Evolutionary conservation across 2,888 invertebrate species (phyloP), one percentile per base, ranked within the genome.

Genomic region (Dryomyza anilis): DNA sequence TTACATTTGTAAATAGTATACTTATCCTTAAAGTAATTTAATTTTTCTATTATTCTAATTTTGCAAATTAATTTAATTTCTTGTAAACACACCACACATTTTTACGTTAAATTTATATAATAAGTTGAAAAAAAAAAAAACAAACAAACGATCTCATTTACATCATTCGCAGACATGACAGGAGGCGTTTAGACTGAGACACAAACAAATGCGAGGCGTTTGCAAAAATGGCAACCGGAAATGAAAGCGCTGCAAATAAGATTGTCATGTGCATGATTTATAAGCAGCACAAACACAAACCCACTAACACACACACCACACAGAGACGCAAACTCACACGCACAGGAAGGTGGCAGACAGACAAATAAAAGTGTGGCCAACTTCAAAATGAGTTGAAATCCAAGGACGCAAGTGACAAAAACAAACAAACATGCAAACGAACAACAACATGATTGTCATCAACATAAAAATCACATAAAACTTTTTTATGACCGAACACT

Each of bases 241-340:
- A 45, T 36, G n/a, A 53, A 64, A 59, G 61, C 39, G 39, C 29
- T 61, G 55, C 39, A 66, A 66, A 66, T 43, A 56, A 39, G 25
- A 45, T 57, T 29, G 45, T n/a, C 36, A 25, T 60, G 61, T 57
- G 48, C 50, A 61, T 67, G 60, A 67, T 67, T 67, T 67, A 53
- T 53, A 39, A 43, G 58, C 55, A 45, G 27, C 55, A 61, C 52
- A 48, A 27, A 27, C 33, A 48, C 23, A 55, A 30, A 52, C 29
- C 55, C 25, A 55, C 16, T 36, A 36, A 16, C n/a, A 56, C 48
- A 25, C 59, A 64, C 36, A 63, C 33, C 36, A 63, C 33, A 1
- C 19, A 58, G 16, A 57, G 7, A 25, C 25, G 7, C 55, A n/a
- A 29, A 30, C 30, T 12, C 21, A 36, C 30, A 23, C 10, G n/a